Evolutionary conservation across 1,140 invertebrate genomes (phyloP), one percentile per base, ranked within the genome.

Genomic region (Tetraneura akinire): DNA sequence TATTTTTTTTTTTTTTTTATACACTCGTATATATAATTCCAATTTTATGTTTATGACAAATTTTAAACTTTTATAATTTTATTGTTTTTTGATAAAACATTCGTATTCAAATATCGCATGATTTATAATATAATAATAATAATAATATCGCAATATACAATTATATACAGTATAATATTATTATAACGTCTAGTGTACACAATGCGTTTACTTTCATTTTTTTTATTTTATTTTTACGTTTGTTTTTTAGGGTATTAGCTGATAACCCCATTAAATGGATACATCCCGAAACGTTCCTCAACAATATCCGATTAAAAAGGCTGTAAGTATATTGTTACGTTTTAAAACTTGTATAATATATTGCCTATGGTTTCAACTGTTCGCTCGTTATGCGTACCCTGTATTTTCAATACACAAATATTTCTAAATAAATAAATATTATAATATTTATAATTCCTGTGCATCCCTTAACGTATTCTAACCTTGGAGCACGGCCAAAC

Each of bases 321-420:
- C 57, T 81, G 53, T 81, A 78, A 78, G 74, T 78, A 62, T 29
- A n/a, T n/a, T n/a, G n/a, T n/a, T n/a, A n/a, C n/a, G n/a, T n/a
- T n/a, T n/a, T n/a, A n/a, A n/a, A n/a, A n/a, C n/a, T n/a, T n/a
- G n/a, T n/a, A n/a, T n/a, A n/a, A n/a, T n/a, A n/a, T n/a, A n/a
- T n/a, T n/a, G n/a, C n/a, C n/a, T n/a, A n/a, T n/a, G n/a, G n/a
- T n/a, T n/a, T n/a, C n/a, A n/a, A n/a, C n/a, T n/a, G n/a, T n/a
- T n/a, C n/a, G n/a, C n/a, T n/a, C n/a, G n/a, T n/a, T n/a, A n/a
- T n/a, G n/a, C n/a, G n/a, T n/a, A n/a, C n/a, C n/a, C n/a, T n/a
- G n/a, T n/a, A n/a, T n/a, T n/a, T n/a, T n/a, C n/a, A n/a, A n/a
- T n/a, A n/a, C n/a, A n/a, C n/a, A 68, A 68, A 45, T 68, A 47